These are phyloP conservation scores for Timandra comae DNA, from an alignment of 2,888 invertebrate genomes.

Conservation along the genomic window DNA sequence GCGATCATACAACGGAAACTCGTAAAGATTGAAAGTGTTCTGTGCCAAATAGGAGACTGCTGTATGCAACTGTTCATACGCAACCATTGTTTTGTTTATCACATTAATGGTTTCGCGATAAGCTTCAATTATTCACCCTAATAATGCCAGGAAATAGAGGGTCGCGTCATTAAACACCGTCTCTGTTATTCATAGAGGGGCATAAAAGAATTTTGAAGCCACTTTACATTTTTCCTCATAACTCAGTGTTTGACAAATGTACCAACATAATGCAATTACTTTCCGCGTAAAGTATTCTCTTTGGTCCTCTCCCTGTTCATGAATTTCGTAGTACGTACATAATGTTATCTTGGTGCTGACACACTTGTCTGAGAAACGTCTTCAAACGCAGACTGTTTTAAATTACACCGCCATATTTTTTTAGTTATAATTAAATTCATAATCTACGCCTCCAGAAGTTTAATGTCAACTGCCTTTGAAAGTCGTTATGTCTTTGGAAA, in stretches of 20 bases:
- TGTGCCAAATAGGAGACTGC: conserved; percentile 34
- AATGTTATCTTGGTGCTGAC: conserved; percentile 11
- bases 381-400: background rate
- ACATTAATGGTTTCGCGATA: background rate
- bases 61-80: background rate
- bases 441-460: too few species aligned
- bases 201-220: too few species aligned
- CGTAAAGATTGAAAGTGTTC: conserved; percentile 33
- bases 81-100: background rate
- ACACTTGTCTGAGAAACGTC: conserved; percentile 1
- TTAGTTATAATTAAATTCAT: conserved; percentile 1
- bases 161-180: conserved; percentile 1
- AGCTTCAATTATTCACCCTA: background rate
- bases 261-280: conserved; percentile 11
- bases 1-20: conserved; percentile 27
- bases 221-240: conserved; percentile 1
- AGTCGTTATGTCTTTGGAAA: too few species aligned
- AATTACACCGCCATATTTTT: conserved; percentile 1
- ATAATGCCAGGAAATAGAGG: too few species aligned
- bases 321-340: conserved; percentile 16
- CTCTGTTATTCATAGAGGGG: too few species aligned
- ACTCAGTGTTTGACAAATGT: conserved; percentile 6
- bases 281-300: conserved; percentile 11
- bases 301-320: conserved; percentile 14
- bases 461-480: too few species aligned